Base-by-base conservation (phyloP, 2,888 invertebrate species). In the Heteropelma amictum region DNA sequence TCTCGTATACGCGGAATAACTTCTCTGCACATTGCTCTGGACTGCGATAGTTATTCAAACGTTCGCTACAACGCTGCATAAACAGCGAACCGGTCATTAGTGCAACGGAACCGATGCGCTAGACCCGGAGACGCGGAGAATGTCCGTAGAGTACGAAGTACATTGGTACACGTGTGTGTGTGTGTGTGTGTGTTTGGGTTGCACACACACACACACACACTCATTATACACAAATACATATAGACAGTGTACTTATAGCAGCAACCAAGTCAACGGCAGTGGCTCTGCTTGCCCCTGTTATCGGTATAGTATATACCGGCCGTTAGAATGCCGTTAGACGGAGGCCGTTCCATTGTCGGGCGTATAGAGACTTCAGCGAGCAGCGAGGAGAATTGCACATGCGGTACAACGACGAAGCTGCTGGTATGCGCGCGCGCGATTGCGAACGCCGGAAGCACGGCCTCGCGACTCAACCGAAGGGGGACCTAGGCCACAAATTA, bases 301-400 rank as follows among this genome's bases (percentile, higher is more conserved):
- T 84, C 83, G 82, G 82, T 81, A 54, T 81, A 81, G 78, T 49
- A 21, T 68, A 68, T 72, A 76, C 80, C 83, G 82, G 84, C 85
- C 85, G 84, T 82, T 82, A 85, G 84, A 83, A 85, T 86, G 81
- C 87, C 87, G 86, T 87, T 87, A 87, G 84, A 81, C 83, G 79
- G 77, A 80, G 84, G 79, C 79, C 84, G 82, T 85, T 85, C 85
- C 82, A 86, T 87, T 86, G 86, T 86, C 84, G 83, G 68, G 78
- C 72, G 53, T 71, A n/a, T n/a, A 56, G 61, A 68, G 76, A 77
- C 69, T 74, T 51, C 42, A 71, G 69, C 65, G 68, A 68, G 68
- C 60, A 56, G 58, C 64, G 47, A 63, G 53, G 58, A 64, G 72
- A 60, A 70, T 61, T 64, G 65, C 64, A 61, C 69, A 76, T 72